Percentiles rank a stretch among this genome's conserved stretches.
Evolutionary conservation across 2,888 invertebrate species (phyloP).

Genomic region (Amorpha juglandis): DNA sequence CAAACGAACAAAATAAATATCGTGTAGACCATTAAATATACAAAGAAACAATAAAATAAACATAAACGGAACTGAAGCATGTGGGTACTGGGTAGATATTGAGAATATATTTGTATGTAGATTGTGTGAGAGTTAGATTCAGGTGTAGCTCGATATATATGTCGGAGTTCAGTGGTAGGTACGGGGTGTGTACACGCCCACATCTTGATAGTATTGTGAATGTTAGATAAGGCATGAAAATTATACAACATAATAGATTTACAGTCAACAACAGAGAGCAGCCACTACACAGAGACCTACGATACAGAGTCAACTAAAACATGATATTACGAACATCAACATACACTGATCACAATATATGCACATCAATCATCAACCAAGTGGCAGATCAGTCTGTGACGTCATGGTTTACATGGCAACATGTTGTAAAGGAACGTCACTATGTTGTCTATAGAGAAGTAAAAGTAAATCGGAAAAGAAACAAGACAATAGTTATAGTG

Average conservation of each 20-base stretch:
- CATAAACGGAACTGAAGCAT: slow-evolving; percentile 11
- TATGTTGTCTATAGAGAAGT: slow-evolving; percentile 34
- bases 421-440: slow-evolving; percentile 30
- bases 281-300: slow-evolving; percentile 84
- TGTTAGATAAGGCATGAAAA: slow-evolving; percentile 83
- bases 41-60: not conserved
- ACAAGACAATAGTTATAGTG: slow-evolving; percentile 65
- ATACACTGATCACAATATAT: slow-evolving; percentile 61
- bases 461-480: slow-evolving; percentile 58
- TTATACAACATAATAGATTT: slow-evolving; percentile 82
- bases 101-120: slow-evolving; percentile 58
- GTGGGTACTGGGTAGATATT: slow-evolving; percentile 13
- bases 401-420: slow-evolving; percentile 44
- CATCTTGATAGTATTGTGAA: slow-evolving; percentile 81
- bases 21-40: not conserved
- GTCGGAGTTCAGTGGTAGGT: slow-evolving; percentile 81
- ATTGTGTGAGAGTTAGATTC: slow-evolving; percentile 78
- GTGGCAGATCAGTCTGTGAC: slow-evolving; percentile 58
- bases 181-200: slow-evolving; percentile 79
- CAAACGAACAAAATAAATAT: slow-evolving; percentile 8
- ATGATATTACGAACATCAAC: slow-evolving; percentile 70
- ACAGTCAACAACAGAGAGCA: slow-evolving; percentile 84
- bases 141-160: slow-evolving; percentile 82
- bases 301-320: slow-evolving; percentile 77
- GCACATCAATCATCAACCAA: slow-evolving; percentile 43